phyloP scores from a whole-genome alignment of 2,113 vertebrate genomes.

The Stomatorhinus ivindoensis region DNA sequence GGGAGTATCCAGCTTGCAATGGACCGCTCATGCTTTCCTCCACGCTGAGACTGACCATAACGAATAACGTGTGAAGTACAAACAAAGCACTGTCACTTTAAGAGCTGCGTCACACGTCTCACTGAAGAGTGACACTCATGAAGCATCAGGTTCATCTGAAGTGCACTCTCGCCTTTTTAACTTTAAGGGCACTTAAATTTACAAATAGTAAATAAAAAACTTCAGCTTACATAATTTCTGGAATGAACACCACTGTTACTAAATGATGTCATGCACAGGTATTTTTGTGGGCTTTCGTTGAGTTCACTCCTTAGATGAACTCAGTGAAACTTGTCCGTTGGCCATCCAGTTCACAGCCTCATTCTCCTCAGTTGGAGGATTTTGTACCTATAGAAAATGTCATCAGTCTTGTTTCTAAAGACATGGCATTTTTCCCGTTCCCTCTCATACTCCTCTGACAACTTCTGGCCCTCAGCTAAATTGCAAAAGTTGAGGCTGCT shows the following conservation, averaged over 20 bases:
- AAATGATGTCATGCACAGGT: not conserved
- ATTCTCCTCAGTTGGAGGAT: not conserved
- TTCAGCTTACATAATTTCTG: not conserved
- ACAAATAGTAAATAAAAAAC: not conserved
- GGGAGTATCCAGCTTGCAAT: not conserved
- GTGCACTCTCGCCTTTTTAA: not conserved
- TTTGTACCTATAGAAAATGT: slow-evolving; percentile 30
- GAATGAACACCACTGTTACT: not conserved
- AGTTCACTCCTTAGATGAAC: not conserved
- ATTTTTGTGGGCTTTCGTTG: not conserved
- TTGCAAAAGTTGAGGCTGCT: slow-evolving; percentile 26
- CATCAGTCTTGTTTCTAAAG: slow-evolving; percentile 45
- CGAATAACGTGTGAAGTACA: not conserved
- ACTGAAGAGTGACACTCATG: not conserved
- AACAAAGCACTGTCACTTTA: not conserved
- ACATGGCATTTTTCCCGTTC: not conserved
- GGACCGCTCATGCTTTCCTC: not conserved
- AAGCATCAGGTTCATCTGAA: not conserved
- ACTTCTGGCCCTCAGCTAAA: slow-evolving; percentile 41
- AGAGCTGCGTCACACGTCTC: not conserved
- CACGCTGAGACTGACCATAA: not conserved
- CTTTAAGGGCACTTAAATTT: not conserved
- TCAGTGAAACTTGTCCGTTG: not conserved
- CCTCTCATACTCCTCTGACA: not conserved
- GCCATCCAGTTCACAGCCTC: not conserved